Evolutionary conservation across 2,797 vertebrate genomes (phyloP).

Genomic region (Pangasius sanitwongsei): DNA sequence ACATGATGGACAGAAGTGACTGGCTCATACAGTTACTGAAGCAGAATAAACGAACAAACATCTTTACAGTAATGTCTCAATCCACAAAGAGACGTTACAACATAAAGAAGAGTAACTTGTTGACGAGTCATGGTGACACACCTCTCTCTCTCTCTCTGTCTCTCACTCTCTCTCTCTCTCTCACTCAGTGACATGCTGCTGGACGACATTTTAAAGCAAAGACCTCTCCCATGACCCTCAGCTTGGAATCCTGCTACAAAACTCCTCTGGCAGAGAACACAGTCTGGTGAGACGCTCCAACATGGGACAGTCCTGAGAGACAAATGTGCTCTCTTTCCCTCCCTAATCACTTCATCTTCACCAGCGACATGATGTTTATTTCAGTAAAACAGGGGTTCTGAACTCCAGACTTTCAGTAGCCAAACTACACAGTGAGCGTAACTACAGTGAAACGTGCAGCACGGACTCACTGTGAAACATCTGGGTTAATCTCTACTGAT

Average conservation of each 20-base stretch:
- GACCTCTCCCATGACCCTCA: slow-evolving; percentile 36
- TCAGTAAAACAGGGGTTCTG: neutral
- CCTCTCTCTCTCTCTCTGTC: neutral
- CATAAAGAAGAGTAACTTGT: neutral
- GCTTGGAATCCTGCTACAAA: neutral
- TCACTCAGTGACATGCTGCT: neutral
- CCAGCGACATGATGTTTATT: neutral
- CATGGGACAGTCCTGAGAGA: slow-evolving; percentile 2
- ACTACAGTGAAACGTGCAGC: neutral
- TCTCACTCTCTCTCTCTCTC: neutral
- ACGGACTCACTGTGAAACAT: neutral
- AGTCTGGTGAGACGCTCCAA: neutral
- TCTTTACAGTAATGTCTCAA: neutral
- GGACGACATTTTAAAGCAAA: neutral
- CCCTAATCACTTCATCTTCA: neutral
- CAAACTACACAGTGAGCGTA: neutral
- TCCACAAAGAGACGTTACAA: neutral
- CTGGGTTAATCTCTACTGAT: neutral
- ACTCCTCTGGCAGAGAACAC: neutral
- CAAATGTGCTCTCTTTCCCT: neutral
- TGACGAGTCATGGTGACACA: neutral
- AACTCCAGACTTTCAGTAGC: neutral
- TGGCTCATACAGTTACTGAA: neutral
- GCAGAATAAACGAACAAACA: neutral
- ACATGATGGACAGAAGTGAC: neutral